phyloP scores from a whole-genome alignment of 2,113 vertebrate species.

The Triplophysa rosa region DNA sequence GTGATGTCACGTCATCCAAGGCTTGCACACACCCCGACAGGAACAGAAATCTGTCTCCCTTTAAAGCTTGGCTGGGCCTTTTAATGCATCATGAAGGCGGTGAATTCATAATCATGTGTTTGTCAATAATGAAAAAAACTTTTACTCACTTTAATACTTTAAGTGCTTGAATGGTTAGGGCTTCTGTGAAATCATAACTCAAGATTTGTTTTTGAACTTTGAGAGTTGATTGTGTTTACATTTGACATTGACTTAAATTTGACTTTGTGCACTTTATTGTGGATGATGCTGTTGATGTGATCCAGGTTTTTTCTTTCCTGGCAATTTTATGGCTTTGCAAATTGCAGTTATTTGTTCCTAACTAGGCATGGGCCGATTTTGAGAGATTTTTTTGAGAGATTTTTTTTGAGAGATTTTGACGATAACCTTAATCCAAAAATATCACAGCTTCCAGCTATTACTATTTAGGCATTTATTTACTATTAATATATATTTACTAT shows the following conservation, averaged over 20 bases:
- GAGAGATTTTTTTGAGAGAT: too few species aligned
- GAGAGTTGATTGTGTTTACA: neutral
- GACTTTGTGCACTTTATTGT: neutral
- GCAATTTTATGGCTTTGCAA: neutral
- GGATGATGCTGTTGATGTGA: neutral
- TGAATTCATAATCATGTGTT: neutral
- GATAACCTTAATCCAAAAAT: too few species aligned
- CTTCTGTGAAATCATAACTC: neutral
- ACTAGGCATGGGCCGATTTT: too few species aligned
- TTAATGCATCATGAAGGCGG: conserved; percentile 33
- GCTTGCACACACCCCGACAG: conserved; percentile 26
- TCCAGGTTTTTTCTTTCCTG: neutral
- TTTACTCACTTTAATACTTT: conserved; percentile 9
- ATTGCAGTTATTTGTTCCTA: neutral
- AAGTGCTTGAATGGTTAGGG: neutral
- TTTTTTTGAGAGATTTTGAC: too few species aligned
- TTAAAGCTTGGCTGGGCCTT: conserved; percentile 33
- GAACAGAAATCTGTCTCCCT: conserved; percentile 49
- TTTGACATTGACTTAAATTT: neutral
- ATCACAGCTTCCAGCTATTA: too few species aligned
- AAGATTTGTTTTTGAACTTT: neutral
- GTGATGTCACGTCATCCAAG: conserved; percentile 37
- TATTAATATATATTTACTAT: too few species aligned
- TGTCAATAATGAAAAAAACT: neutral
- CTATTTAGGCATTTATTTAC: too few species aligned